phyloP scores from a whole-genome alignment of 37 sponge, comb jelly and placozoan species.

The Geodia barretti region DNA sequence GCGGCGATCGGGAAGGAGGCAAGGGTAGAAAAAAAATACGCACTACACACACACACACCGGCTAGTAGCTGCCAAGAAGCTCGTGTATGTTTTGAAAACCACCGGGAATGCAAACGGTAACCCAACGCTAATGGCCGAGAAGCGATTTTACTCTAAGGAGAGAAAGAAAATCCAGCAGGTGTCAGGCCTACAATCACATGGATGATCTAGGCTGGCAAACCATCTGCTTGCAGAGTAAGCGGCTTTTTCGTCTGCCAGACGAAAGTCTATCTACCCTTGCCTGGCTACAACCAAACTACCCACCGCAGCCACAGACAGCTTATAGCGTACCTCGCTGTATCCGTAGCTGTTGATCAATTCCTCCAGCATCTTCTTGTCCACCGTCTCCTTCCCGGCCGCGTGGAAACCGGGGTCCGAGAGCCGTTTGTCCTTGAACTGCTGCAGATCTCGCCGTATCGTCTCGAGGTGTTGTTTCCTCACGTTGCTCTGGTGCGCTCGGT shows the following conservation, averaged over 20 bases:
- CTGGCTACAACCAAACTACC: no score
- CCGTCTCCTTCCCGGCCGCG: conserved; percentile 26
- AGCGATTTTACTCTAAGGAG: not conserved
- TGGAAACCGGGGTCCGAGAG: conserved; percentile 58
- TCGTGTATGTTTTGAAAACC: not conserved
- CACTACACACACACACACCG: not conserved
- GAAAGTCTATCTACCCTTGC: no score
- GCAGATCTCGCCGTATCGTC: conserved; percentile 34
- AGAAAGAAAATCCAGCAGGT: not conserved
- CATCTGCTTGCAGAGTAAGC: no score
- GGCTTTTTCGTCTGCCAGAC: no score
- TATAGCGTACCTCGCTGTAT: conserved; percentile 56
- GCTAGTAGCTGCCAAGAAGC: not conserved
- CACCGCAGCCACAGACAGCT: no score
- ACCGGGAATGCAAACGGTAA: not conserved
- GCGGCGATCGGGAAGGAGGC: no score
- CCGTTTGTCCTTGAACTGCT: conserved; percentile 12
- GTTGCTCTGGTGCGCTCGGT: conserved; percentile 5
- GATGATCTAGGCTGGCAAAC: no score
- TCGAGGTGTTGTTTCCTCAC: conserved; percentile 22
- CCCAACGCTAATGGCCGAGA: not conserved
- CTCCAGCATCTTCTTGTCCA: conserved; percentile 47
- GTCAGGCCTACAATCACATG: no score
- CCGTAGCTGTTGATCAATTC: conserved; percentile 50
- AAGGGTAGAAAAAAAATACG: no score